Evolutionary conservation across 2,797 vertebrate genomes (phyloP).

Genomic region (Buphagus erythrorhynchus): DNA sequence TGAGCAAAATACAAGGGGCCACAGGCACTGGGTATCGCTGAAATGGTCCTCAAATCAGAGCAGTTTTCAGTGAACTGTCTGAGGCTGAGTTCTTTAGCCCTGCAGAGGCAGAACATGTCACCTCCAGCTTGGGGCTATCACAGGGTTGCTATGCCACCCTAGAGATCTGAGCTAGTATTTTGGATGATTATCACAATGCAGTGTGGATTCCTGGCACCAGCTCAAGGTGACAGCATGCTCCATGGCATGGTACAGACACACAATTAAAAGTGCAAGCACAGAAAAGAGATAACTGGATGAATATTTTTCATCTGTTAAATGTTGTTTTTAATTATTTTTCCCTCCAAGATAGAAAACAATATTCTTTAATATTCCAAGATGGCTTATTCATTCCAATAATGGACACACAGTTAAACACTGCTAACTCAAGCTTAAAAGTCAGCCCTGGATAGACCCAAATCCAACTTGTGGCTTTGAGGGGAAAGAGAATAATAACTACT

Average conservation of each 20-base stretch:
- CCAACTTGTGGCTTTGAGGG: not conserved
- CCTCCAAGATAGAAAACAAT: not conserved
- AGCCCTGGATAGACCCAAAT: not conserved
- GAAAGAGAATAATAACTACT: not conserved
- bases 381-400: not conserved
- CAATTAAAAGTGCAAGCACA: not conserved
- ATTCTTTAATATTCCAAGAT: not conserved
- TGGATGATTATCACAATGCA: not conserved
- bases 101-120: not conserved
- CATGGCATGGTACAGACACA: not conserved
- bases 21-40: not conserved
- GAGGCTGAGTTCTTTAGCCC: not conserved
- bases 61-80: not conserved
- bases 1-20: not conserved
- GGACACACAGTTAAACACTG: not conserved
- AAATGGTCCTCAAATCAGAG: not conserved
- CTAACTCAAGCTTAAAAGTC: not conserved
- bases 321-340: not conserved
- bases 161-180: not conserved
- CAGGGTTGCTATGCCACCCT: not conserved
- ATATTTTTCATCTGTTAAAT: not conserved
- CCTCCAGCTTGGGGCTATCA: not conserved
- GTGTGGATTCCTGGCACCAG: not conserved
- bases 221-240: not conserved
- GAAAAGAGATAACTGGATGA: not conserved